Conservation (phyloP, 2,888 invertebrate genomes). For the Lochmaea crataegi region DNA sequence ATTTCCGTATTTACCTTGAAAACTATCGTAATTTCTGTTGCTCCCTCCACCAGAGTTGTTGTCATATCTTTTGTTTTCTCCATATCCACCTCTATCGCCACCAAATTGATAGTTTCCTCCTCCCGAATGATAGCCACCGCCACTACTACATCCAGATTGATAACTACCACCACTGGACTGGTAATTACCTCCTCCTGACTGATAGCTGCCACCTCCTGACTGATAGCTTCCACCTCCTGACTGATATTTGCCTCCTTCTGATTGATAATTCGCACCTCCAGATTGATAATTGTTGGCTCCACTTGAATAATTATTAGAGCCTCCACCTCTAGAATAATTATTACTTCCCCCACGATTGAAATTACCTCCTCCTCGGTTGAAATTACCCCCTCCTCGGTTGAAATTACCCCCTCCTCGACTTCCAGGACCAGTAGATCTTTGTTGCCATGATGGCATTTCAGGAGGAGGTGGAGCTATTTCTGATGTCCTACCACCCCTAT, state of each 20-base stretch:
- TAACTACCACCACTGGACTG: constrained; percentile 27
- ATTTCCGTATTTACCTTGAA: constrained; percentile 44
- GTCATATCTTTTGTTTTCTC: constrained; percentile 45
- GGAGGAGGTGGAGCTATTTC: constrained; percentile 95
- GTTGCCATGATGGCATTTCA: constrained; percentile 97
- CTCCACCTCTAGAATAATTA: constrained; percentile 46
- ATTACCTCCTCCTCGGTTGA: constrained; percentile 58
- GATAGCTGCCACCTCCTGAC: constrained; percentile 52
- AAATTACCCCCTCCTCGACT: constrained; percentile 60
- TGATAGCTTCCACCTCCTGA: constrained; percentile 33
- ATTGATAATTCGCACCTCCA: constrained; percentile 56
- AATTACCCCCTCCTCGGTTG: constrained; percentile 61
- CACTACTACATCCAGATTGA: constrained; percentile 28
- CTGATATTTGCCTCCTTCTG: constrained; percentile 36
- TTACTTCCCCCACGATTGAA: constrained; percentile 57
- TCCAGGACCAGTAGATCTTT: constrained; percentile 69
- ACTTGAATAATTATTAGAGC: constrained; percentile 55
- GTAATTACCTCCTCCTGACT: constrained; percentile 35
- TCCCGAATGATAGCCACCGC: constrained; percentile 27
- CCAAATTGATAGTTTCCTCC: constrained; percentile 41
- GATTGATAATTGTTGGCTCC: constrained; percentile 1
- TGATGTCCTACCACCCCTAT: constrained; percentile 91
- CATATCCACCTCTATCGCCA: constrained; percentile 30
- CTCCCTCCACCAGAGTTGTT: constrained; percentile 49
- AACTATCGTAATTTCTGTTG: constrained; percentile 41